Conservation (phyloP, 2,113 vertebrate species). For the Lipotes vexillifer region DNA sequence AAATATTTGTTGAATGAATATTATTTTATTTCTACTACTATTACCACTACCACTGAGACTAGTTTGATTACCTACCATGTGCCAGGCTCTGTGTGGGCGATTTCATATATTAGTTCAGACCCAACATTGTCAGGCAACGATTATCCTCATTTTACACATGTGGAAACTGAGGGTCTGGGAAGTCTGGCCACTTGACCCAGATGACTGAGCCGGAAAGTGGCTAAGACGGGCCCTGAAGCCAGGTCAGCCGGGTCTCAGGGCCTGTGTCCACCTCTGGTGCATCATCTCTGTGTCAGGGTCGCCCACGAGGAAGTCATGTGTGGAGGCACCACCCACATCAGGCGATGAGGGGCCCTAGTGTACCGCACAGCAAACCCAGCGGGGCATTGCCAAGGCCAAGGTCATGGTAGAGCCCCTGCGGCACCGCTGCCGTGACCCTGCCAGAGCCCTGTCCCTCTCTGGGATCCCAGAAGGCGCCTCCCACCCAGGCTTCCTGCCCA, state of each 20-base stretch:
- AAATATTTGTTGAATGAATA: too few relatives aligned
- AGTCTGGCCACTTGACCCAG: not conserved
- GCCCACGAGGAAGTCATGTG: accelerated
- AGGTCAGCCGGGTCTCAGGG: not conserved
- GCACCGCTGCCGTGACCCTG: not conserved
- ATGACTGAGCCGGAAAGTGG: not conserved
- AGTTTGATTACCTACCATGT: too few relatives aligned
- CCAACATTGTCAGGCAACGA: too few relatives aligned
- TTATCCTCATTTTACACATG: not conserved
- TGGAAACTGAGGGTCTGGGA: not conserved
- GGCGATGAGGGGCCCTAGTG: not conserved
- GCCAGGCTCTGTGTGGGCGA: not conserved
- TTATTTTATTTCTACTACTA: too few relatives aligned
- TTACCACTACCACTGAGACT: not conserved
- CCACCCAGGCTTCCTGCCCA: not conserved
- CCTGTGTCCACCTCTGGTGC: too few relatives aligned
- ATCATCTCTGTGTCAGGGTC: not conserved
- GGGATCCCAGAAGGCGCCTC: not conserved
- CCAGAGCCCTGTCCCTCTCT: accelerated
- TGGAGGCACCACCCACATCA: too few relatives aligned
- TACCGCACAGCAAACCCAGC: accelerated
- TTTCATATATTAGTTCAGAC: not conserved
- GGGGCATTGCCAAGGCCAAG: too few relatives aligned
- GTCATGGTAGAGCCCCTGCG: accelerated
- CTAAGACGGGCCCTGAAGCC: not conserved